Conservation (phyloP, 2,888 invertebrate species). For the Synanthedon andrenaeformis region DNA sequence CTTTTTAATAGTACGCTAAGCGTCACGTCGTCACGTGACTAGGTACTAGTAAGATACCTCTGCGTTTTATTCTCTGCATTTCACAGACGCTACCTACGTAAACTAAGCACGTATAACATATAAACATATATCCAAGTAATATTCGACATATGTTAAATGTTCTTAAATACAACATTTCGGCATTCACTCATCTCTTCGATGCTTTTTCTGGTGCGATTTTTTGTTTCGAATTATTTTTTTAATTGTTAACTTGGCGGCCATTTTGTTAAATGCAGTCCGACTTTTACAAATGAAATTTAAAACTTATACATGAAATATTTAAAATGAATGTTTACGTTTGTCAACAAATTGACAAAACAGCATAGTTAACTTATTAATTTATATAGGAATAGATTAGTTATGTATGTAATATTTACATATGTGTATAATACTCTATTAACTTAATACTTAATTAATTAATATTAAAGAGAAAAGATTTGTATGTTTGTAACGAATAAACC, state of each 20-base stretch:
- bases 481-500: too few relatives aligned
- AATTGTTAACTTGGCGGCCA: conserved; percentile 19
- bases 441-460: too few relatives aligned
- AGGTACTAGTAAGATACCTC: not conserved
- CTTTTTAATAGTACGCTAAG: too few relatives aligned
- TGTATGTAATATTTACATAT: too few relatives aligned
- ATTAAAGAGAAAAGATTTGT: too few relatives aligned
- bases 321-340: too few relatives aligned
- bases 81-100: conserved; percentile 13
- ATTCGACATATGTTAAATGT: conserved; percentile 33
- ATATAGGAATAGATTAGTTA: too few relatives aligned
- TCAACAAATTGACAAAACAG: too few relatives aligned
- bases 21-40: too few relatives aligned
- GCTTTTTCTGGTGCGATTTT: conserved; percentile 7
- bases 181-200: conserved; percentile 9
- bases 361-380: too few relatives aligned
- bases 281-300: conserved; percentile 5
- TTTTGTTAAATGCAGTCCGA: conserved; percentile 14
- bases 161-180: conserved; percentile 28
- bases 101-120: conserved; percentile 15
- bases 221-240: conserved; percentile 23
- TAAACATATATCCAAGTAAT: conserved; percentile 16
- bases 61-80: conserved; percentile 5
- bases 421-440: too few relatives aligned
- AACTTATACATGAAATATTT: not conserved